Base-by-base conservation (phyloP, 1,140 invertebrate genomes). In the Helicoverpa armigera region DNA sequence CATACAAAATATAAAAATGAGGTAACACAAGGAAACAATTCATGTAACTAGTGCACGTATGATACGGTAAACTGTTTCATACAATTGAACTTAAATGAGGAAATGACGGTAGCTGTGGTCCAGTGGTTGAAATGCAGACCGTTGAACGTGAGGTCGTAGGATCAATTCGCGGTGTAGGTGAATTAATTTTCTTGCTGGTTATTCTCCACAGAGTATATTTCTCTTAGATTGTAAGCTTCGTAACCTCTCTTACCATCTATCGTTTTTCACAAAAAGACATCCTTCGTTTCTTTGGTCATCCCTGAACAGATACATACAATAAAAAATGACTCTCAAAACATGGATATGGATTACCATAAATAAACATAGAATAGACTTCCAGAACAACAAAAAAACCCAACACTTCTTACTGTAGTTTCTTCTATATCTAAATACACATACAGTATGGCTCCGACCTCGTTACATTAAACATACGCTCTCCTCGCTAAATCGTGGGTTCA, bases 401-500 rank as follows among this genome's bases (percentile, higher is more conserved):
- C n/a, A 18, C 10, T 16, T 16, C 56, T 18, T 58, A 18, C 56
- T 58, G 56, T 18, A 58, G n/a, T 18, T n/a, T 67, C 5, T 48
- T 43, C 14, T 11, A 43, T 67, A 10, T n/a, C 13, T 16, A 48
- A n/a, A 48, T 48, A 16, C 35, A 23, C 14, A 9, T 56, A 35
- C 23, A 18, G 51, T 58, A 18, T 50, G 12, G 43, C 9, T 67
- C 16, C 63, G 76, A 58, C 76, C 76, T 78, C 76, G 76, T 78
- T 78, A 78, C 76, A 78, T 78, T 69, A 78, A 78, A 78, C 63
- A 78, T 56, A 69, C 63, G 76, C 50, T 54, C 67, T 67, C 65
- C 76, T 78, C 48, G 31, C 61, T 67, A 54, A 69, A 69, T 69
- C 76, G 53, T 53, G 61, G 23, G 61, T 67, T 78, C 60, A 65